These are phyloP conservation scores for Acinonyx jubatus DNA, from an alignment of 2,113 vertebrate genomes.

Conservation along the genomic window DNA sequence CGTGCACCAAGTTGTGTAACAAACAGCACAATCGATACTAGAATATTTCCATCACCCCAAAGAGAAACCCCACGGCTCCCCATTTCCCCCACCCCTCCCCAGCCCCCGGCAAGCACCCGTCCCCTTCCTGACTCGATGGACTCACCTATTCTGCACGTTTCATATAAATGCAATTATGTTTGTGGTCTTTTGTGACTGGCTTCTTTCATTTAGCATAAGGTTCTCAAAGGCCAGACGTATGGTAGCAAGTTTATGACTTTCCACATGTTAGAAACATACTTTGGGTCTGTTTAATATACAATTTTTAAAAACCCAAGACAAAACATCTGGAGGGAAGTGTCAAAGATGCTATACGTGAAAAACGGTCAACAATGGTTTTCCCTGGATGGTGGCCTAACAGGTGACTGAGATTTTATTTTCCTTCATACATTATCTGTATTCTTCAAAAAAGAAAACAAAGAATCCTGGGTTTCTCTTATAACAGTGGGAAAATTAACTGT, in stretches of 20 bases:
- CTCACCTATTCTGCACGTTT: neutral
- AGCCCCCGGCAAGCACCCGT: no score
- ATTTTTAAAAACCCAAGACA: neutral
- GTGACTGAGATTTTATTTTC: neutral
- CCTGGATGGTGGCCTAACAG: neutral
- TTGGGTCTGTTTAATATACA: neutral
- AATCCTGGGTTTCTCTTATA: neutral
- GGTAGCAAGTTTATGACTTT: neutral
- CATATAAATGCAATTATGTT: neutral
- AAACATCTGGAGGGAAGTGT: neutral
- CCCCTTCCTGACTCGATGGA: neutral
- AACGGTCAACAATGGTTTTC: neutral
- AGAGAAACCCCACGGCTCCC: neutral
- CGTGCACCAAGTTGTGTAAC: neutral
- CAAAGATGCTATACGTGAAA: neutral
- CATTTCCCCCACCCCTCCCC: neutral
- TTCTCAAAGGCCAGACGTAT: neutral
- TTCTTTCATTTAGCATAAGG: neutral
- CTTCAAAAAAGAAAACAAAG: neutral
- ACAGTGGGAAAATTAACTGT: neutral
- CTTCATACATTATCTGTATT: neutral
- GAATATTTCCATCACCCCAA: neutral
- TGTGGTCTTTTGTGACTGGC: neutral
- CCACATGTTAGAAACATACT: neutral
- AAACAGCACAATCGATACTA: neutral